Evolutionary conservation across 2,797 vertebrate genomes (phyloP).

Genomic region (Caiman crocodilus): DNA sequence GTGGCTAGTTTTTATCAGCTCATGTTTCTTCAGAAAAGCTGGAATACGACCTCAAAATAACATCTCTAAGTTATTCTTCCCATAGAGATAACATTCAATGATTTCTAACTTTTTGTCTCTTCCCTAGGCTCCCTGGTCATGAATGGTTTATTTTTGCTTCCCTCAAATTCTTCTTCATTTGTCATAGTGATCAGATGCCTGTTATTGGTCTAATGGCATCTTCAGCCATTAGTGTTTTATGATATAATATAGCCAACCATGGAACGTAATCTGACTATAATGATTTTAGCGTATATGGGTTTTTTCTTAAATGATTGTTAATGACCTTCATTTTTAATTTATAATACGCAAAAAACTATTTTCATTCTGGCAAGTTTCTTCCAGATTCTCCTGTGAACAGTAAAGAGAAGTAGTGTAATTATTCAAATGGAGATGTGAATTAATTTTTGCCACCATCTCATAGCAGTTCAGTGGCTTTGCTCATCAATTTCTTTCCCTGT

Average conservation of each 20-base stretch:
- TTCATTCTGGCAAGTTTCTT: constrained; percentile 24
- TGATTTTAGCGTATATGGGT: constrained; percentile 5
- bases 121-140: not conserved
- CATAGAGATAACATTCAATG: not conserved
- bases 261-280: not conserved
- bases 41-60: not conserved
- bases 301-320: constrained; percentile 7
- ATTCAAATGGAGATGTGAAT: constrained; percentile 10
- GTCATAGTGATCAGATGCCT: not conserved
- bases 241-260: not conserved
- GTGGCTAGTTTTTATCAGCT: not conserved
- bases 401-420: constrained; percentile 1
- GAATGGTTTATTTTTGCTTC: not conserved
- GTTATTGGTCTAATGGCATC: not conserved
- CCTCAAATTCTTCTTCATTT: not conserved
- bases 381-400: not conserved
- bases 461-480: constrained; percentile 1
- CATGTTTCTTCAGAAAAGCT: not conserved
- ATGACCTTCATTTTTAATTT: constrained; percentile 33
- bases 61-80: not conserved
- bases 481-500: constrained; percentile 6
- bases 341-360: constrained; percentile 29
- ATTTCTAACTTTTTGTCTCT: not conserved
- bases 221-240: not conserved
- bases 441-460: not conserved